Evolutionary conservation across 2,888 invertebrate genomes (phyloP).

Genomic region (Keiferia lycopersicella): DNA sequence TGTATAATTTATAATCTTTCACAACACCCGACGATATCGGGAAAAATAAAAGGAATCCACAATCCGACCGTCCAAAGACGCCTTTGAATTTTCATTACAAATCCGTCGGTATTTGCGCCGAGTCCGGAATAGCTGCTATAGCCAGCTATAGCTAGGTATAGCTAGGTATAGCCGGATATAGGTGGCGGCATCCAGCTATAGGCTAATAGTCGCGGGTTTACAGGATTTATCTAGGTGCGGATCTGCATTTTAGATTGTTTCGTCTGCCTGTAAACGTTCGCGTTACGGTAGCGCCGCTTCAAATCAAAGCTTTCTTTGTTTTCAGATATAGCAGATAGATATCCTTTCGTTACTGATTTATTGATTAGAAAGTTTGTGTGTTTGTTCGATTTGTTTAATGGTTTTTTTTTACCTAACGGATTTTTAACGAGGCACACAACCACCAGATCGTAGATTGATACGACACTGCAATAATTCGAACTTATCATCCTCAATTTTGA

Average conservation of each 20-base stretch:
- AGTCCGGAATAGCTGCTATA: no score
- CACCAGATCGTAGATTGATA: no score
- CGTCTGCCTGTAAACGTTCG: constrained; percentile 48
- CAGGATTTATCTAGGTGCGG: constrained; percentile 42
- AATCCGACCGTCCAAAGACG: background rate
- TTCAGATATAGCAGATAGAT: background rate
- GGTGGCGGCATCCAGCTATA: constrained; percentile 2
- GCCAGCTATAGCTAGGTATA: background rate
- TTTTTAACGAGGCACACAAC: no score
- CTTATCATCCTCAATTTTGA: no score
- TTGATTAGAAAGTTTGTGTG: no score
- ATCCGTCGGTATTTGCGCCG: constrained; percentile 12
- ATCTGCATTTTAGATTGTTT: constrained; percentile 58
- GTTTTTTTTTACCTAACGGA: no score
- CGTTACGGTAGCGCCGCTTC: constrained; percentile 4
- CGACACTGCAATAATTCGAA: no score
- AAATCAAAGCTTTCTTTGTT: background rate
- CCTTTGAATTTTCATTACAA: constrained; percentile 25
- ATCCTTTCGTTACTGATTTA: no score
- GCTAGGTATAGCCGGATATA: background rate
- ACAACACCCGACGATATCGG: background rate
- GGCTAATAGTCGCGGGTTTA: constrained; percentile 35
- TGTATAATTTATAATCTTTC: background rate
- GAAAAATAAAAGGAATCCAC: background rate
- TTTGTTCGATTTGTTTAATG: no score